phyloP scores from a whole-genome alignment of 2,888 invertebrate species.

The Cerastis rubricosa region DNA sequence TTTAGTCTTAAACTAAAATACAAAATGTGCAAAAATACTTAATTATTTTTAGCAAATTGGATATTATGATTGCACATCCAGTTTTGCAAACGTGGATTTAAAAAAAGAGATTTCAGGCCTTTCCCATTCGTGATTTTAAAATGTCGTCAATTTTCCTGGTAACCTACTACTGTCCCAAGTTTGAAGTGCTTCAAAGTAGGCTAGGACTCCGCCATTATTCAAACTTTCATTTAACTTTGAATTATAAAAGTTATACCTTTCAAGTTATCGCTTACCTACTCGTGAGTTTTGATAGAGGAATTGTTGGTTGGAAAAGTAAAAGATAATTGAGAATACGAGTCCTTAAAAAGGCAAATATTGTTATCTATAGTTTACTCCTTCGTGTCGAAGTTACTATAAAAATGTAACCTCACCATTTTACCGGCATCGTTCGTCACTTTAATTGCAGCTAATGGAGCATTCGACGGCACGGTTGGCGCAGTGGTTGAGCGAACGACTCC shows the following conservation, averaged over 20 bases:
- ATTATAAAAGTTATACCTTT: slow-evolving; percentile 74
- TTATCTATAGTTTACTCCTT: background rate
- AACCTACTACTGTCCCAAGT: slow-evolving; percentile 30
- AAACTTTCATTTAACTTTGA: slow-evolving; percentile 67
- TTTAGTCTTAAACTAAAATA: background rate
- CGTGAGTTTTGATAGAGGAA: slow-evolving; percentile 56
- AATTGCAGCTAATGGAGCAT: background rate
- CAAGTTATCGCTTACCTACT: slow-evolving; percentile 62
- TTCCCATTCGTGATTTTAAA: slow-evolving; percentile 29
- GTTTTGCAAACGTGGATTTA: background rate
- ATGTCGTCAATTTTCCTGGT: slow-evolving; percentile 30
- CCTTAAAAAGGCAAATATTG: background rate
- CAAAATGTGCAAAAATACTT: background rate
- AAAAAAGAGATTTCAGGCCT: background rate
- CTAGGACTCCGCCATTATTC: slow-evolving; percentile 45
- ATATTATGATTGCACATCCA: background rate
- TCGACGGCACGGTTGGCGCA: no score
- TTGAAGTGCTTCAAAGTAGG: slow-evolving; percentile 49
- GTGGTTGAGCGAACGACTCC: no score
- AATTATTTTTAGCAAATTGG: background rate
- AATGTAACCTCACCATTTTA: background rate
- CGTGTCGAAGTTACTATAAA: background rate
- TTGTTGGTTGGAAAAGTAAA: slow-evolving; percentile 23
- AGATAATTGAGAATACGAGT: background rate
- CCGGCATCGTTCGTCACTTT: background rate